These are phyloP conservation scores for Anguilla obscura DNA, from an alignment of 2,797 vertebrate genomes.

Conservation along the genomic window DNA sequence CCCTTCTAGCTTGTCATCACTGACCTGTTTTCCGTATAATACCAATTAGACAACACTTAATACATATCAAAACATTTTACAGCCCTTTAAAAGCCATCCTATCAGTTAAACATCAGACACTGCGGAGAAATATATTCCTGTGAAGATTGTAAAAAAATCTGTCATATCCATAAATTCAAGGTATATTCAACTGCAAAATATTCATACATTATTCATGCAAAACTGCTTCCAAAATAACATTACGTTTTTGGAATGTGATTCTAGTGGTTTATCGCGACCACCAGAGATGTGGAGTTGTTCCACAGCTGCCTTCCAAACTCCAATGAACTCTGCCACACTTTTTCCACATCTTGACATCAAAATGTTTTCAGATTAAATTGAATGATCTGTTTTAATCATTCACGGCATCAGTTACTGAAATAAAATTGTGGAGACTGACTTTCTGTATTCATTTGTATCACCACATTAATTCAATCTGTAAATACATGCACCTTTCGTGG, in stretches of 20 bases:
- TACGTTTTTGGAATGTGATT: background rate
- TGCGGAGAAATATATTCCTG: background rate
- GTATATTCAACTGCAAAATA: background rate
- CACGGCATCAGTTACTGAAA: background rate
- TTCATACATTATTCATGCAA: background rate
- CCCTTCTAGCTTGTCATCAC: constrained; percentile 56
- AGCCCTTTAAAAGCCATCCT: background rate
- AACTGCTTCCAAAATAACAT: background rate
- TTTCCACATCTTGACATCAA: background rate
- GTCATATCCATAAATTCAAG: background rate
- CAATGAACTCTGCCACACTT: background rate
- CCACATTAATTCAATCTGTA: background rate
- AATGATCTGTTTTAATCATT: background rate
- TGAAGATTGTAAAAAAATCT: background rate
- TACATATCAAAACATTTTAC: background rate
- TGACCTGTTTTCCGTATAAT: constrained; percentile 54
- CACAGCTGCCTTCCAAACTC: background rate
- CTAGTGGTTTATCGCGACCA: background rate
- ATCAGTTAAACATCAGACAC: background rate
- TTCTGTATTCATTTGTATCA: background rate
- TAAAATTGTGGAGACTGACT: background rate
- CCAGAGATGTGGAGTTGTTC: background rate
- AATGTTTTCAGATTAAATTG: background rate
- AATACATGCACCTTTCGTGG: background rate
- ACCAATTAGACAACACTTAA: constrained; percentile 27